Conservation (phyloP, 2,797 vertebrate genomes). For the Sebastes paucispinis region DNA sequence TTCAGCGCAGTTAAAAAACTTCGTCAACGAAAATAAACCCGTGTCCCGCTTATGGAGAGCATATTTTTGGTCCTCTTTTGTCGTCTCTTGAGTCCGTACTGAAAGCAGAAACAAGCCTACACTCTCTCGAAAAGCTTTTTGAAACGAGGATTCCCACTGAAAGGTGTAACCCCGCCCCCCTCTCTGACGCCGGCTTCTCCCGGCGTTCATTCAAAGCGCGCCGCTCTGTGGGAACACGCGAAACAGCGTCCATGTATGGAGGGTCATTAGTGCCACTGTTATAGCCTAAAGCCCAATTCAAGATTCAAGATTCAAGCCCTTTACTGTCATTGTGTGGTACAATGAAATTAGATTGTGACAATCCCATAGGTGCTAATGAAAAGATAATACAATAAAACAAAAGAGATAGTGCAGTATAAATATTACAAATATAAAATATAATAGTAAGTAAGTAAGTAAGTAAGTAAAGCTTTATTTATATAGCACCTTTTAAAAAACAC, state of each 20-base stretch:
- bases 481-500: too few species aligned
- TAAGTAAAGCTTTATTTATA: too few species aligned
- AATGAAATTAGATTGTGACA: too few species aligned
- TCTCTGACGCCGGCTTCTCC: conserved; percentile 26
- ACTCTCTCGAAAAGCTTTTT: conserved; percentile 57
- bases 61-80: conserved; percentile 14
- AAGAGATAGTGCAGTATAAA: too few species aligned
- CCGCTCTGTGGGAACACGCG: conserved; percentile 42
- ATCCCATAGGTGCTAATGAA: too few species aligned
- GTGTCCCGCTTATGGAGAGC: not conserved
- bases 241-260: not conserved
- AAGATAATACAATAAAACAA: too few species aligned
- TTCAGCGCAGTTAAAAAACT: not conserved
- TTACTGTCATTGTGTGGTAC: too few species aligned
- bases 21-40: not conserved
- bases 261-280: conserved; percentile 23
- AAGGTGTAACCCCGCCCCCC: conserved; percentile 73
- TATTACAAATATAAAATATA: too few species aligned
- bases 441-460: too few species aligned
- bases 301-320: too few species aligned
- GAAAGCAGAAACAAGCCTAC: not conserved
- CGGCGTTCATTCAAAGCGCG: conserved; percentile 46
- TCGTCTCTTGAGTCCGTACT: not conserved
- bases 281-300: too few species aligned
- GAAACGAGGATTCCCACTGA: conserved; percentile 75